Base-by-base conservation (phyloP, 2,113 vertebrate species). In the Xiphophorus couchianus region DNA sequence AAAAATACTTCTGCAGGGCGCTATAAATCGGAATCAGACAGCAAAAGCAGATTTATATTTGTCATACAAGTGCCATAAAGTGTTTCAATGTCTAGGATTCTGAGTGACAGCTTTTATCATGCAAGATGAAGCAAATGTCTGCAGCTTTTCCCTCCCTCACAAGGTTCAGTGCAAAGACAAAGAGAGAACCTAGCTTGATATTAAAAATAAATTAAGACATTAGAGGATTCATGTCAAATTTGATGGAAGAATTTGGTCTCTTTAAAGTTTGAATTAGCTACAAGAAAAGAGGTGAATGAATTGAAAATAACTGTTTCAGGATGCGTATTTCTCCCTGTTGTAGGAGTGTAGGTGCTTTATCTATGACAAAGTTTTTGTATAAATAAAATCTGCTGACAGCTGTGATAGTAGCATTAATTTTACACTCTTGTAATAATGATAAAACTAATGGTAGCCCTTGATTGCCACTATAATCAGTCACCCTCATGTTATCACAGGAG, bases 371-470 rank as follows among this genome's bases (percentile, higher is more conserved):
- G 35, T 66, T 77, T 76, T 30, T 39, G 58, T 31, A 30, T 37
- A 69, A 81, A 74, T n/a, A 39, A 77, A 73, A 86, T 81, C 68
- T 73, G 33, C 71, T 70, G 69, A 80, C 69, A 81, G 35, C 35
- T 35, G 15, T 33, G 54, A 35, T 54, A 48, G 62, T 14, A 4
- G 62, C 27, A 39, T 69, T 31, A 61, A 12, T n/a, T 44, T 80
- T 80, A 60, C 44, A 22, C 27, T 69, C 66, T 37, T 39, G 22
- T 76, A 66, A 73, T 69, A 78, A 82, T 76, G 48, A 80, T 37
- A 65, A 79, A 85, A 27, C 58, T 70, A 1, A 3, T 0, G 25
- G 42, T 70, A 51, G 42, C 54, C 44, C 58, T 9, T 63, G 60
- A 62, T 68, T 54, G 33, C 48, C 71, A 80, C 30, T 68, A 65